Evolutionary conservation across 2,888 invertebrate species (phyloP).

Genomic region (Drosophila eohydei): DNA sequence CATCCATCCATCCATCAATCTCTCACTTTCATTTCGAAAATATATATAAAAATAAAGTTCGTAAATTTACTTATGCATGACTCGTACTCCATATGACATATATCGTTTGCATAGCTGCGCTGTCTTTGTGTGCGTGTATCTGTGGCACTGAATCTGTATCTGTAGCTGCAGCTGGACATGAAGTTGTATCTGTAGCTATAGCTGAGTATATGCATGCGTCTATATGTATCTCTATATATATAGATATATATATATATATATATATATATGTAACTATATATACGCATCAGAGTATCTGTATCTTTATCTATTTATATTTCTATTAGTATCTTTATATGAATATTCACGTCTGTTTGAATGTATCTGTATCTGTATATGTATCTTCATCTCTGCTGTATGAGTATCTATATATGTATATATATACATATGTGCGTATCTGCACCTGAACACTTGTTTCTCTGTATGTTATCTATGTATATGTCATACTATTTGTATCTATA

Average conservation of each 20-base stretch:
- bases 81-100: slow-evolving; percentile 37
- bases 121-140: slow-evolving; percentile 13
- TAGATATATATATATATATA: slow-evolving; percentile 17
- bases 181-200: too few species aligned
- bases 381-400: slow-evolving; percentile 40
- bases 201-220: neutral
- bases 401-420: neutral
- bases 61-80: slow-evolving; percentile 37
- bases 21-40: slow-evolving; percentile 68
- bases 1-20: slow-evolving; percentile 77
- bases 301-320: slow-evolving; percentile 16
- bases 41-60: slow-evolving; percentile 19
- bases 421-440: slow-evolving; percentile 6
- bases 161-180: slow-evolving; percentile 19
- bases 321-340: slow-evolving; percentile 10
- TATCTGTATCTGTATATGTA: slow-evolving; percentile 10
- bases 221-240: slow-evolving; percentile 25
- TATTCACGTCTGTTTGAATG: slow-evolving; percentile 6
- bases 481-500: slow-evolving; percentile 29
- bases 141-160: slow-evolving; percentile 42
- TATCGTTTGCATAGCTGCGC: slow-evolving; percentile 1
- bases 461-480: slow-evolving; percentile 9
- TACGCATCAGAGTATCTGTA: slow-evolving; percentile 14
- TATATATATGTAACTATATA: slow-evolving; percentile 32
- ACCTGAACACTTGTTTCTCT: slow-evolving; percentile 6